Conservation (phyloP, 1,140 invertebrate species). For the Cardiocondyla obscurior region DNA sequence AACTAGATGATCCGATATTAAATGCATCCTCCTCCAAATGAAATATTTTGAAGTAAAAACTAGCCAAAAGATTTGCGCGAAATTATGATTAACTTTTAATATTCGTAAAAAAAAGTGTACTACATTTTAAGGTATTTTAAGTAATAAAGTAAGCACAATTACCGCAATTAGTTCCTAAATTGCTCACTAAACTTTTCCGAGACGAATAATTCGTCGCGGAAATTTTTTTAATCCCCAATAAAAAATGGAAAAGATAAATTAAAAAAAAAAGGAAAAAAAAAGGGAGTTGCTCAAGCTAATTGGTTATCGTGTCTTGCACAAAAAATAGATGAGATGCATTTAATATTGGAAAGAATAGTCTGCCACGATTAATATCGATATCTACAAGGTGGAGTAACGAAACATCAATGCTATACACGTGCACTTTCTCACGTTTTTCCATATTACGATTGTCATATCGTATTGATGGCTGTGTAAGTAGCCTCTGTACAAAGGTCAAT, state of each 20-base stretch:
- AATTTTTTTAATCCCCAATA: not conserved
- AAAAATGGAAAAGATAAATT: not conserved
- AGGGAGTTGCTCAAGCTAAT: no score
- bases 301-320: not conserved
- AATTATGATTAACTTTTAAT: not conserved
- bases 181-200: not conserved
- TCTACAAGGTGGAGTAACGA: not conserved
- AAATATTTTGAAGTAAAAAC: constrained; percentile 5
- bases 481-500: constrained; percentile 40
- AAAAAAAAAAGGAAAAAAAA: not conserved
- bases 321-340: constrained; percentile 3
- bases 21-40: constrained; percentile 1
- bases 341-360: not conserved
- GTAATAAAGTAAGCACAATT: not conserved
- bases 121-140: not conserved
- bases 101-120: not conserved
- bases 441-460: not conserved
- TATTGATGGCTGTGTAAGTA: not conserved
- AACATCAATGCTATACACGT: constrained; percentile 44
- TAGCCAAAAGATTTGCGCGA: not conserved
- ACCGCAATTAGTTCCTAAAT: not conserved
- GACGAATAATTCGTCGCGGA: not conserved
- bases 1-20: constrained; percentile 21
- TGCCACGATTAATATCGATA: not conserved
- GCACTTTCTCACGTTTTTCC: constrained; percentile 33